Base-by-base conservation (phyloP, 37 sponge, comb jelly and placozoan genomes). In the Bolinopsis microptera region DNA sequence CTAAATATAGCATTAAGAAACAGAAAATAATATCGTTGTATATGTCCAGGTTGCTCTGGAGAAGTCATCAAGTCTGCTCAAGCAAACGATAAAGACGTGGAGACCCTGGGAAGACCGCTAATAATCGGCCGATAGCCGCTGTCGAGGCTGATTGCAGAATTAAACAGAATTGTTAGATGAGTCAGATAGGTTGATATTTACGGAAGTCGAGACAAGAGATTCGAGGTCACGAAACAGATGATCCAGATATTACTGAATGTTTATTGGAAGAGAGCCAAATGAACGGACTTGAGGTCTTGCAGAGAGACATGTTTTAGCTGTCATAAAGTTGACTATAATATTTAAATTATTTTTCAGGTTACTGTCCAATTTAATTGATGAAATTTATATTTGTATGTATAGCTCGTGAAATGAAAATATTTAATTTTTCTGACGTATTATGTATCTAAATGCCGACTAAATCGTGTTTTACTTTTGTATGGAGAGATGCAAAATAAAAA, bases 71-170 rank as follows among this genome's bases (percentile, higher is more conserved):
- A 41, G 61, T 41, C 35, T 86, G 26, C 31, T 86, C 23, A 86
- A 86, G 61, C 90, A 86, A 34, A 86, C 90, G 36, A 86, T 86
- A 28, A 86, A 86, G 48, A 41, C 90, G 27, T 86, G 90, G 90
- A 86, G 90, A 27, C 90, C 90, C 30, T 86, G 90, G 90, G 90
- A 86, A 30, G 90, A 86, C 31, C 90, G 90, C 23, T 86, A 86
- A 86, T 27, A 35, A 27, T 8, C 83, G 5, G 18, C 27, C 61
- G 61, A 48, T 48, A 48, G 61, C 61, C 61, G 61, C 5, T 48
- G 61, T 48, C 61, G 61, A 48, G 61, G 61, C 61, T 48, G 61
- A 48, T 48, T 18, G 61, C 61, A 48, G 61, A 48, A 48, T 48
- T 48, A 48, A 48, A 48, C 61, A 48, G 61, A 48, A 48, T 48